Evolutionary conservation across 1,140 invertebrate species (phyloP).

Genomic region (Microplitis mediator): DNA sequence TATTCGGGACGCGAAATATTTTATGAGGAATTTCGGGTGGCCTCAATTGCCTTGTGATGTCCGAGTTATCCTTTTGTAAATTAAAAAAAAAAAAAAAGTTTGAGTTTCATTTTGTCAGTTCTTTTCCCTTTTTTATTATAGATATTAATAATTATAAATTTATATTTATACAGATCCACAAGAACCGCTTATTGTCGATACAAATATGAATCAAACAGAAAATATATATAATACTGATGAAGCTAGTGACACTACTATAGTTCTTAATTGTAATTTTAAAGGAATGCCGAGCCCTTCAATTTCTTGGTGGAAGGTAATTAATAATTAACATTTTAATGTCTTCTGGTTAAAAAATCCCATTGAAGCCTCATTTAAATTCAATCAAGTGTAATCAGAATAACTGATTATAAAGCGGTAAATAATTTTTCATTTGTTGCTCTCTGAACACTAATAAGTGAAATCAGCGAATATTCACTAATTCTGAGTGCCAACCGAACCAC

Average conservation of each 20-base stretch:
- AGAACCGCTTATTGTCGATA: constrained; percentile 37
- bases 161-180: constrained; percentile 36
- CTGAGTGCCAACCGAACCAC: too few relatives aligned
- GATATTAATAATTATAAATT: background rate
- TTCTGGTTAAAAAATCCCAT: background rate
- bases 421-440: too few relatives aligned
- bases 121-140: background rate
- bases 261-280: constrained; percentile 42
- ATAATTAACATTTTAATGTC: background rate
- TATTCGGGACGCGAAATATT: too few relatives aligned
- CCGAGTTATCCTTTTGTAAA: too few relatives aligned
- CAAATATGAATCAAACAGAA: constrained; percentile 43
- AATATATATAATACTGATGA: constrained; percentile 30
- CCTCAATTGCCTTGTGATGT: too few relatives aligned
- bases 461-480: too few relatives aligned
- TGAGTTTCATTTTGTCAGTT: background rate
- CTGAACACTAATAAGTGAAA: too few relatives aligned
- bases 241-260: constrained; percentile 35
- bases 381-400: too few relatives aligned
- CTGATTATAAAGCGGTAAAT: too few relatives aligned
- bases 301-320: constrained; percentile 55
- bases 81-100: too few relatives aligned
- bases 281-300: constrained; percentile 52
- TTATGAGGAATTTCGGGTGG: too few relatives aligned
- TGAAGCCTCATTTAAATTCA: too few relatives aligned